Percentiles rank a stretch among this genome's conserved stretches.
phyloP scores from a whole-genome alignment of 1,140 invertebrate genomes.

The Bombus waltoni region DNA sequence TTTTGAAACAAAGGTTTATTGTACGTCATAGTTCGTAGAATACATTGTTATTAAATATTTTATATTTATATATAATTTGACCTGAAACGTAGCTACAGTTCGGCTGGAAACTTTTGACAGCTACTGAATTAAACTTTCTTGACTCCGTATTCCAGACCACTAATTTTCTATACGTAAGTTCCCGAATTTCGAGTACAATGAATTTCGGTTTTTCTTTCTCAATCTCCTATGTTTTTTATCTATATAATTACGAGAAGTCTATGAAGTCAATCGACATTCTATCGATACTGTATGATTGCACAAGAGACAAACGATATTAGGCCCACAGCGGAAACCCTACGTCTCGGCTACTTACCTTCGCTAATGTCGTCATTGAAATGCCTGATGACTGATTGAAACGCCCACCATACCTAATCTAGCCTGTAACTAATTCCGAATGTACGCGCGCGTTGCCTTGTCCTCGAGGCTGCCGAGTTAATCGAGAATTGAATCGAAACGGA shows the following conservation, averaged over 20 bases:
- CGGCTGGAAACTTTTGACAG: background rate
- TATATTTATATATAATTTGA: background rate
- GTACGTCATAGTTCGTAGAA: too few species aligned
- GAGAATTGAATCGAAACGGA: background rate
- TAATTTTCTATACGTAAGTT: background rate
- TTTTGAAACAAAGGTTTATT: background rate
- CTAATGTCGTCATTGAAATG: slow-evolving; percentile 73
- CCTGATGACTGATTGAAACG: slow-evolving; percentile 58
- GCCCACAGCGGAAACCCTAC: slow-evolving; percentile 48
- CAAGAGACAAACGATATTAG: slow-evolving; percentile 24
- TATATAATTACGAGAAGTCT: too few species aligned
- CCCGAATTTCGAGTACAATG: background rate
- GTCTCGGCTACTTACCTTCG: slow-evolving; percentile 68
- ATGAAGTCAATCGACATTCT: background rate
- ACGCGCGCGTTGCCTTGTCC: slow-evolving; percentile 18
- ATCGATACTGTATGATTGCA: background rate
- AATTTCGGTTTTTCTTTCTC: background rate
- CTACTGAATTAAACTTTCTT: background rate
- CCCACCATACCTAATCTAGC: slow-evolving; percentile 49
- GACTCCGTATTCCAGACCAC: background rate
- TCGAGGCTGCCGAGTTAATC: background rate
- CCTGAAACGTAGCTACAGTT: background rate
- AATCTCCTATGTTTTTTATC: background rate
- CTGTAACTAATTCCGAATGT: slow-evolving; percentile 44
- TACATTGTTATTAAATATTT: background rate